Evolutionary conservation across 2,888 invertebrate genomes (phyloP), one percentile per base, ranked within the genome.

Genomic region (Nomada goodeniana): DNA sequence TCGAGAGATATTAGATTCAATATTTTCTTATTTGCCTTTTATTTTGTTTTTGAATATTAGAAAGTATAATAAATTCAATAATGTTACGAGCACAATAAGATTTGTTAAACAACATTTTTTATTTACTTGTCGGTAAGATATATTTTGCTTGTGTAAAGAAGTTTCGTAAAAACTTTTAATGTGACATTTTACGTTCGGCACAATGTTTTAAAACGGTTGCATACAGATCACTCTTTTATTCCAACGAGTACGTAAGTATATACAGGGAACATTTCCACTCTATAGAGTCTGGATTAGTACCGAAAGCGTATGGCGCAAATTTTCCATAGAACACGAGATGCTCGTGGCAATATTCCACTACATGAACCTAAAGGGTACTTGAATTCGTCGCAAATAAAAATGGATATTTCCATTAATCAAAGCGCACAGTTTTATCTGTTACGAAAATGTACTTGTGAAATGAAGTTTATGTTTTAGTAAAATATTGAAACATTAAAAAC

Each of bases 201-300:
- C 26, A 36, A n/a, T 50, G 13, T 52, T n/a, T 23, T 7, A 60
- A 60, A 60, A 26, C 36, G 23, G 13, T 50, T 73, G 5, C 42
- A 64, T 42, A n/a, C 50, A 73, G 44, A 53, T 60, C n/a, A 13
- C 42, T 52, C n/a, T 23, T 63, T 52, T 50, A 18, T 76, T 26
- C 29, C 47, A 2, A 15, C 36, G 53, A 53, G 52, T 60, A 60
- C 42, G 3, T 9, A 18, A 20, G 42, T 42, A 20, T 10, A 68
- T 67, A 44, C 23, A 61, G 47, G 47, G 47, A 68, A 74, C 64
- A 57, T 81, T 81, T 74, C 81, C 81, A 53, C 59, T 53, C 42
- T 52, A 11, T 15, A 11, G 29, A 55, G 67, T 11, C 64, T 81
- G 80, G 80, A 81, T 81, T 74, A 64, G 47, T 69, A 81, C 81